Percentiles rank a stretch among this genome's conserved stretches.
These are phyloP conservation scores for Carassius auratus DNA, from an alignment of 2,113 vertebrate genomes.

Conservation along the genomic window DNA sequence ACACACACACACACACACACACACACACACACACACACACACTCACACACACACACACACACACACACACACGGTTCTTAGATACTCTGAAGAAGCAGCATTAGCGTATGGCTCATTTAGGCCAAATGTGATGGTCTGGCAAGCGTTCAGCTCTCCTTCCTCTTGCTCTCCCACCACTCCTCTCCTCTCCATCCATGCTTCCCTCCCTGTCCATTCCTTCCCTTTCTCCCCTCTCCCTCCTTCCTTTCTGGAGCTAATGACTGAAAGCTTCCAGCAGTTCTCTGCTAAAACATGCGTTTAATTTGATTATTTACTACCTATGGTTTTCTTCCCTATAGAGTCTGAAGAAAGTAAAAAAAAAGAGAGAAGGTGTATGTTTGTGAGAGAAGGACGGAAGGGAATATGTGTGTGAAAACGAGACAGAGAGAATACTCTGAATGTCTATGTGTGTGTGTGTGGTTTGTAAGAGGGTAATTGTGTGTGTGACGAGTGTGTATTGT, in stretches of 20 bases:
- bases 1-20: constrained; percentile 30
- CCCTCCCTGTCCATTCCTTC: constrained; percentile 21
- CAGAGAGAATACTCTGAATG: not conserved
- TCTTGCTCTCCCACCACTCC: not conserved
- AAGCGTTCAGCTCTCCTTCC: constrained; percentile 30
- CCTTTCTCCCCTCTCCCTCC: not conserved
- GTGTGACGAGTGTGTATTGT: constrained; percentile 47
- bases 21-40: constrained; percentile 33
- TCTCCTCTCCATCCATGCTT: constrained; percentile 7
- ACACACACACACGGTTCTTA: constrained; percentile 46
- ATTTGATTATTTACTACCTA: constrained; percentile 61
- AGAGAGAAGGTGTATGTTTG: constrained; percentile 4
- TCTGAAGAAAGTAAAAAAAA: constrained; percentile 25
- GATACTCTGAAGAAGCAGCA: constrained; percentile 56
- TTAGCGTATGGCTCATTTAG: constrained; percentile 60
- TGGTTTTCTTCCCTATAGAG: constrained; percentile 48
- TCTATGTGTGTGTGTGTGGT: not conserved
- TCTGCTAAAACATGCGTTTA: constrained; percentile 55
- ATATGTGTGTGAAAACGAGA: constrained; percentile 34
- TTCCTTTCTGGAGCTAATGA: constrained; percentile 52
- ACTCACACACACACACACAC: constrained; percentile 33
- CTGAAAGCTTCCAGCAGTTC: constrained; percentile 45
- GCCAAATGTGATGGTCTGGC: constrained; percentile 58
- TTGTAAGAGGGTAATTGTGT: constrained; percentile 32
- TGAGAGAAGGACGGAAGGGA: not conserved